These are phyloP conservation scores for Micrasema minimum DNA, from an alignment of 1,140 invertebrate genomes.

Conservation along the genomic window DNA sequence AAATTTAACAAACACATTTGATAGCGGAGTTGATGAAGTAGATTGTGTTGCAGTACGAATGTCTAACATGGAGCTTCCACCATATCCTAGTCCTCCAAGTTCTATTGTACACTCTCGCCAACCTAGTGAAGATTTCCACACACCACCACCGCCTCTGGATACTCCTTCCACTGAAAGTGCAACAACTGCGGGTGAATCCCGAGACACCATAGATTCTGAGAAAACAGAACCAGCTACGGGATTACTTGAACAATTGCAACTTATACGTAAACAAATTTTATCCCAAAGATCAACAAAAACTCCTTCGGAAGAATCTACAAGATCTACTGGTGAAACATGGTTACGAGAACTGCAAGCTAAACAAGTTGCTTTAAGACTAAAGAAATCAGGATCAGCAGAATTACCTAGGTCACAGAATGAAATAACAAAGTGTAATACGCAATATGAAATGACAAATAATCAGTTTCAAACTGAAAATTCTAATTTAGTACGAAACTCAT, in stretches of 20 bases:
- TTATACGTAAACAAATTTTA: slow-evolving; percentile 79
- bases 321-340: slow-evolving; percentile 73
- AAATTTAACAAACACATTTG: slow-evolving; percentile 60
- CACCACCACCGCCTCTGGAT: slow-evolving; percentile 82
- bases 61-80: slow-evolving; percentile 66
- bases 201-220: slow-evolving; percentile 57
- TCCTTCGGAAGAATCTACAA: slow-evolving; percentile 57
- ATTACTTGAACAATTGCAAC: slow-evolving; percentile 78
- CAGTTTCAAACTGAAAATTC: slow-evolving; percentile 38
- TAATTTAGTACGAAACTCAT: slow-evolving; percentile 77
- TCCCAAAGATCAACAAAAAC: slow-evolving; percentile 61
- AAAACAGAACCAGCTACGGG: slow-evolving; percentile 64
- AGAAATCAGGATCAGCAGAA: slow-evolving; percentile 62
- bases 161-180: slow-evolving; percentile 70
- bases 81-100: slow-evolving; percentile 80
- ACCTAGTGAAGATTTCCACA: slow-evolving; percentile 88
- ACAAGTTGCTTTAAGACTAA: slow-evolving; percentile 75
- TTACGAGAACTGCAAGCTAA: slow-evolving; percentile 82
- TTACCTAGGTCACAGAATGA: slow-evolving; percentile 28
- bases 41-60: slow-evolving; percentile 62
- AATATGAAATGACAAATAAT: slow-evolving; percentile 4
- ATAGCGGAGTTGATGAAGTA: slow-evolving; percentile 70
- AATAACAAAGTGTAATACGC: slow-evolving; percentile 28
- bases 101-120: slow-evolving; percentile 84
- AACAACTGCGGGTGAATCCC: slow-evolving; percentile 57